phyloP scores from a whole-genome alignment of 2,888 invertebrate genomes.

The Rugalucina vietnamica region DNA sequence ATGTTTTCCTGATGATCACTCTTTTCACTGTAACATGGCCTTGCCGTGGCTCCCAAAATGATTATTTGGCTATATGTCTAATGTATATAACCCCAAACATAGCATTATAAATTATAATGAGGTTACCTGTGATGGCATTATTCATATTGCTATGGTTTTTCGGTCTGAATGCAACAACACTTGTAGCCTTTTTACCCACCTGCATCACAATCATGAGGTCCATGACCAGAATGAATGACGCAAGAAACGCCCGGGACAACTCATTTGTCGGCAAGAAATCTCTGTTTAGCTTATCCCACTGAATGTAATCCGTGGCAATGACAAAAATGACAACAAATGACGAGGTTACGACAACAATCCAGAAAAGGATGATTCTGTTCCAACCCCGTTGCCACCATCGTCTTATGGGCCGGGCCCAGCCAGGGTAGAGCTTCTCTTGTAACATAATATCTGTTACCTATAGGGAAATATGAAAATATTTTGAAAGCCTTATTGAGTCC shows the following conservation, averaged over 20 bases:
- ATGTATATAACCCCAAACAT: too few relatives aligned
- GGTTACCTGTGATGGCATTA: too few relatives aligned
- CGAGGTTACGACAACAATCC: constrained; percentile 84
- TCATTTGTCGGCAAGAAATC: constrained; percentile 85
- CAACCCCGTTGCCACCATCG: constrained; percentile 83
- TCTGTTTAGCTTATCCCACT: constrained; percentile 85
- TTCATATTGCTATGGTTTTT: too few relatives aligned
- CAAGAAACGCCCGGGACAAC: constrained; percentile 85
- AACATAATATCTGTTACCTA: constrained; percentile 86
- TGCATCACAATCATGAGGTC: constrained; percentile 86
- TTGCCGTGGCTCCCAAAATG: too few relatives aligned
- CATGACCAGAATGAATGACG: constrained; percentile 85
- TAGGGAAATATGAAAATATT: too few relatives aligned
- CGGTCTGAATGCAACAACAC: too few relatives aligned
- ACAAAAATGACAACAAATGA: constrained; percentile 84
- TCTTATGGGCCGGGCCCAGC: constrained; percentile 83
- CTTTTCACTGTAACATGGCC: too few relatives aligned
- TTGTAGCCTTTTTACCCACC: constrained; percentile 43
- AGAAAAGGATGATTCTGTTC: constrained; percentile 85
- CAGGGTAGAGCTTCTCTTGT: constrained; percentile 85
- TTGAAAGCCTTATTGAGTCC: too few relatives aligned
- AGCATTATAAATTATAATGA: too few relatives aligned
- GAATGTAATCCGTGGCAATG: constrained; percentile 85
- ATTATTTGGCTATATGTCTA: too few relatives aligned
- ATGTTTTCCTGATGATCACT: too few relatives aligned